Evolutionary conservation across 2,113 vertebrate species (phyloP), one percentile per base, ranked within the genome.

Genomic region (Nanorana parkeri): DNA sequence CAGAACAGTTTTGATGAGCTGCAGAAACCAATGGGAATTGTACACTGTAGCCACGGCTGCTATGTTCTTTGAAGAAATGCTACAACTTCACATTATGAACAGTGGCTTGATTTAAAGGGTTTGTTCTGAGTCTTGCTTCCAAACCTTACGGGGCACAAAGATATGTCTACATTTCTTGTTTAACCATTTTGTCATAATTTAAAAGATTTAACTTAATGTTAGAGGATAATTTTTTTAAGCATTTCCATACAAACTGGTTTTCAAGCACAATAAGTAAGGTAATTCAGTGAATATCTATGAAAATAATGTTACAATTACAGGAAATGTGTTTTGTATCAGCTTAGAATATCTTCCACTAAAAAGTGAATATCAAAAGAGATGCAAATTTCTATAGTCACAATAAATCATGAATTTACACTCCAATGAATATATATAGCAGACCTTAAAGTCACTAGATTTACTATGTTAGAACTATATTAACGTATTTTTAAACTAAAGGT

Each of bases 1-100:
- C 83, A 83, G 68, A 86, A 77, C 55, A 64, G 26, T 85, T 85
- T 68, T 77, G 77, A 74, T 69, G 72, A 81, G 26, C 77, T n/a
- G 69, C 41, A 77, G 67, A 85, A 84, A n/a, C 28, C n/a, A 20
- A 4, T 10, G 41, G 29, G 61, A 28, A 55, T 86, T 28, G 47
- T 61, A 28, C 29, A 55, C 3, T 68, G 24, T 56, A 80, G 10
- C 77, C 67, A 69, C 4, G 65, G 77, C 26, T 76, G 61, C 63
- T 60, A 6, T n/a, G n/a, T 64, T 52, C 81, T 67, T 19, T 52
- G 10, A 71, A 58, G 15, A 52, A 4, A 41, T 69, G 23, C 69
- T 47, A 6, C 68, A 3, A 10, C 26, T 77, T 68, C 8, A 36
- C 29, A 23, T 21, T 56, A 55, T 77, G 19, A 85, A 77, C 17